Percentiles rank a stretch among this genome's conserved stretches.
phyloP scores from a whole-genome alignment of 1,140 invertebrate genomes.

The Pissodes strobi region DNA sequence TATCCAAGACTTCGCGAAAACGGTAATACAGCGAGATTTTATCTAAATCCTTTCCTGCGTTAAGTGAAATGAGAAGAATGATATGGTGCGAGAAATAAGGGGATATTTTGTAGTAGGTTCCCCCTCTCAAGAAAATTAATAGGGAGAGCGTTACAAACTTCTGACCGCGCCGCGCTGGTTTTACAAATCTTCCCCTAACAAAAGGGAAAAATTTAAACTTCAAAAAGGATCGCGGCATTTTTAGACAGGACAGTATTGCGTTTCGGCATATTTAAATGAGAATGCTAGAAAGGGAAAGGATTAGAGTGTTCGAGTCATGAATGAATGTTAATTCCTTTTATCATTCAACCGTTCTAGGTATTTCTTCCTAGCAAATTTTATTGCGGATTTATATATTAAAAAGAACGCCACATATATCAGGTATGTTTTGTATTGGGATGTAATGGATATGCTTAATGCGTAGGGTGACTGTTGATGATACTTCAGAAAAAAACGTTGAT shows the following conservation, averaged over 20 bases:
- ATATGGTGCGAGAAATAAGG: conserved; percentile 11
- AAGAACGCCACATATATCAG: too few species aligned
- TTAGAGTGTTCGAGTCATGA: not conserved
- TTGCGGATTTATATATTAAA: too few species aligned
- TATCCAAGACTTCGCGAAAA: too few species aligned
- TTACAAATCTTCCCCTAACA: not conserved
- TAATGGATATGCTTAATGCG: too few species aligned
- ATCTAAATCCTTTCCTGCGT: conserved; percentile 1
- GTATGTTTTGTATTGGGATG: too few species aligned
- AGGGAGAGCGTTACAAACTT: conserved; percentile 44
- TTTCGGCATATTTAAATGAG: conserved; percentile 11
- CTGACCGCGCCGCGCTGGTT: not conserved
- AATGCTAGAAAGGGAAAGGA: conserved; percentile 15
- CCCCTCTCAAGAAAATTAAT: conserved; percentile 49
- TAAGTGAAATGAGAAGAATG: conserved; percentile 16
- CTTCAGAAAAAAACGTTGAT: too few species aligned
- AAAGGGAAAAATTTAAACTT: conserved; percentile 48
- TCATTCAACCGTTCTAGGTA: too few species aligned
- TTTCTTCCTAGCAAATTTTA: too few species aligned
- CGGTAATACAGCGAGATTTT: too few species aligned
- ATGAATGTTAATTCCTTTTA: too few species aligned
- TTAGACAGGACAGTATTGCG: conserved; percentile 6
- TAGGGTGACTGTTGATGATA: too few species aligned
- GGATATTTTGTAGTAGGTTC: conserved; percentile 49
- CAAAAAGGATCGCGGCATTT: conserved; percentile 22